Percentiles rank a stretch among this genome's conserved stretches.
These are phyloP conservation scores for Rhombomys opimus DNA, from an alignment of 2,113 vertebrate species.

Conservation along the genomic window DNA sequence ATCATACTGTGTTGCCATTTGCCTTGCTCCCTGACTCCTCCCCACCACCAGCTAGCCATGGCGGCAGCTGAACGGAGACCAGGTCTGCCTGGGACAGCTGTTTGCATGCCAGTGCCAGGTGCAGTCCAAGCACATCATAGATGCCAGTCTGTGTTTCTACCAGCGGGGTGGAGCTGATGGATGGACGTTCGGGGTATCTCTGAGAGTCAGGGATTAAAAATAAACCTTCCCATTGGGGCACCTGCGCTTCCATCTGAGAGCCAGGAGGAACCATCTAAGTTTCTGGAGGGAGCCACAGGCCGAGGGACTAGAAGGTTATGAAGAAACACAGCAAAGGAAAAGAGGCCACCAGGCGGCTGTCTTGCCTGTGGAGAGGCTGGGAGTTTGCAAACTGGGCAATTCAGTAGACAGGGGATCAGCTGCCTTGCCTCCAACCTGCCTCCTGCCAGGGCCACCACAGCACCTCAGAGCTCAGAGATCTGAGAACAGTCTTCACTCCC, in stretches of 20 bases:
- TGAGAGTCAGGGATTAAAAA: slow-evolving; percentile 59
- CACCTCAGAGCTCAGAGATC: neutral
- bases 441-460: no score
- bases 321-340: neutral
- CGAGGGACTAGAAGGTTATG: slow-evolving; percentile 33
- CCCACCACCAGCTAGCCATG: neutral
- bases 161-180: neutral
- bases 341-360: neutral
- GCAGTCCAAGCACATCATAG: accelerated
- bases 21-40: neutral
- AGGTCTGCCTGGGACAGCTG: neutral
- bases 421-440: neutral
- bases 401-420: neutral
- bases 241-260: slow-evolving; percentile 22
- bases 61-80: neutral
- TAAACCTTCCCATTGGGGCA: slow-evolving; percentile 42
- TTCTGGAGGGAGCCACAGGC: neutral
- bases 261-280: neutral
- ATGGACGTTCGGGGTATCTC: neutral
- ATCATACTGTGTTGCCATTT: neutral
- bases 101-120: neutral
- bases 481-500: neutral
- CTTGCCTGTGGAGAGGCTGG: no score
- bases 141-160: neutral
- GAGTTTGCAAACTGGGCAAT: no score